These are phyloP conservation scores for Nycteola revayana DNA, from an alignment of 2,888 invertebrate species.

Conservation along the genomic window DNA sequence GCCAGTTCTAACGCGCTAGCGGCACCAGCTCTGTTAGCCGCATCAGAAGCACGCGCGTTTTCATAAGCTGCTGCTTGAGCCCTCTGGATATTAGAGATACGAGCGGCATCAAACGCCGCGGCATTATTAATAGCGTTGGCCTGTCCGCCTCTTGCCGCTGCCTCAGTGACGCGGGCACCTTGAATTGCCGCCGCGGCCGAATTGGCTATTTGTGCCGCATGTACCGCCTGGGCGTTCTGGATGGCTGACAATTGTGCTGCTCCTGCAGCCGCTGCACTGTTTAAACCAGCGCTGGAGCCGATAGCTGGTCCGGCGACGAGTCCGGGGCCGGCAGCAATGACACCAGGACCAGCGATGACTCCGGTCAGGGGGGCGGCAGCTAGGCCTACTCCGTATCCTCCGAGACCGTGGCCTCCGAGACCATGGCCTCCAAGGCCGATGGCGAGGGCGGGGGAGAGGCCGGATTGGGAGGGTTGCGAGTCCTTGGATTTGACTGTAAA, in stretches of 20 bases:
- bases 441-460: conserved; percentile 35
- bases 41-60: conserved; percentile 67
- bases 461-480: conserved; percentile 49
- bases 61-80: conserved; percentile 72
- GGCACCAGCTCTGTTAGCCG: conserved; percentile 53
- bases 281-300: conserved; percentile 57
- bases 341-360: conserved; percentile 11
- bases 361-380: conserved; percentile 15
- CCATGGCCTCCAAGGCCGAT: conserved; percentile 16
- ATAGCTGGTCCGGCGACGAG: conserved; percentile 30
- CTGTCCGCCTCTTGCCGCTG: conserved; percentile 66
- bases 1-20: conserved; percentile 40
- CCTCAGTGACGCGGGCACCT: conserved; percentile 69
- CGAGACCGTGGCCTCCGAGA: conserved; percentile 18
- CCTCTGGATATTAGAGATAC: conserved; percentile 68
- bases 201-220: conserved; percentile 69
- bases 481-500: conserved; percentile 40
- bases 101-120: conserved; percentile 68
- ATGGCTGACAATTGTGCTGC: conserved; percentile 73
- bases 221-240: conserved; percentile 72
- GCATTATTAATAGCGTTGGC: conserved; percentile 70
- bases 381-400: conserved; percentile 16
- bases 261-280: conserved; percentile 66
- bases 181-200: conserved; percentile 72
- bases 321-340: conserved; percentile 32